Evolutionary conservation across 2,113 vertebrate species (phyloP), one percentile per base, ranked within the genome.

Genomic region (Spea multiplicata): DNA sequence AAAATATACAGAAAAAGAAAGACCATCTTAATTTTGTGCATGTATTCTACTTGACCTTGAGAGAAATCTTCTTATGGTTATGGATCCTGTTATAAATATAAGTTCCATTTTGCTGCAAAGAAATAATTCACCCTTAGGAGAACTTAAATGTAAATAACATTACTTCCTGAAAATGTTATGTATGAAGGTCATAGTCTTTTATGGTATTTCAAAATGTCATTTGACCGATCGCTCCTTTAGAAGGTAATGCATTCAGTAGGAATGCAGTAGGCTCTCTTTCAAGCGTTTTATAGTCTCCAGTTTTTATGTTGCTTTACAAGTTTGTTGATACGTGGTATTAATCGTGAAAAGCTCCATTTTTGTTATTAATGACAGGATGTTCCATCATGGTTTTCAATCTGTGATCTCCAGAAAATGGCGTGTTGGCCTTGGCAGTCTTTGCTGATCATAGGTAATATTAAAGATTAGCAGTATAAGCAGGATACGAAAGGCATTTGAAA

Each of bases 141-240:
- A 80, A 87, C 85, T 88, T 89, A 92, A 89, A 91, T 89, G 88
- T 91, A 92, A 93, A 93, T 89, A 92, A 89, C 89, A 90, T 89
- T 84, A 85, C 84, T 89, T 88, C 87, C 83, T 84, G 81, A 86
- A 89, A 89, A 67, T 87, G 84, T 83, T 84, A 82, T 85, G 85
- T 80, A 82, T 82, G 89, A 91, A 92, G 89, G 90, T 91, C 72
- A 46, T 72, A 84, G 77, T 87, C 77, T 83, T 78, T 7, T 77
- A 0, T 30, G 88, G 82, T 86, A 87, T 30, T 85, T 91, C 88
- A 86, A 86, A 88, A 83, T 84, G 84, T 85, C 82, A 82, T 91
- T 90, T 90, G 91, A 91, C 85, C 88, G 83, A 83, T 88, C 86
- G 85, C 52, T 88, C 83, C 73, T 86, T 91, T 85, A 85, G 82